Percentiles rank a stretch among this genome's conserved stretches.
Evolutionary conservation across 35 echinoderm and acorn worm genomes (phyloP).

Genomic region (Ophioderma brevispina): DNA sequence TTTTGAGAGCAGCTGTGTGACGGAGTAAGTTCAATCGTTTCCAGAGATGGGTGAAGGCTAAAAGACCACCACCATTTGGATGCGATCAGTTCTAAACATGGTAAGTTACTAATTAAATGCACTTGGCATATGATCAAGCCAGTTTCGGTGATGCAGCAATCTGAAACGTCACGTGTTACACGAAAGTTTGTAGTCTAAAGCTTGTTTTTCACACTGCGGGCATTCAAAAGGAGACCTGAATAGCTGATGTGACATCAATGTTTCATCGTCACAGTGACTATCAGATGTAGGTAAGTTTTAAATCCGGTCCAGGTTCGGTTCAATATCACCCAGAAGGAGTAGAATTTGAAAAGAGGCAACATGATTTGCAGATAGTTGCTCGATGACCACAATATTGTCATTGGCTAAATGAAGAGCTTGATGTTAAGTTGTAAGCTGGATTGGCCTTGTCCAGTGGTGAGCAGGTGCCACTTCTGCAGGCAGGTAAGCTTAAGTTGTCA

Average conservation of each 20-base stretch:
- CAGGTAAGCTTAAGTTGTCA: not conserved
- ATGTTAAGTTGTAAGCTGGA: not conserved
- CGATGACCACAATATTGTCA: not conserved
- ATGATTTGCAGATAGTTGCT: not conserved
- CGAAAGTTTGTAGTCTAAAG: not conserved
- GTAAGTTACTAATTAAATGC: not conserved
- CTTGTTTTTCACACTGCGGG: not conserved
- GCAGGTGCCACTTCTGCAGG: not conserved
- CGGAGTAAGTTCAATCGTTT: not conserved
- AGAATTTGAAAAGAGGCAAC: not conserved
- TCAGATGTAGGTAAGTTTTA: not conserved
- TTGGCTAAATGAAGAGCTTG: not conserved
- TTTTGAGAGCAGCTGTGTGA: not conserved
- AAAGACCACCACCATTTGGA: not conserved
- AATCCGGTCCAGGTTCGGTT: not conserved
- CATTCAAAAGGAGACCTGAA: not conserved
- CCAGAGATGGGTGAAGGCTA: not conserved
- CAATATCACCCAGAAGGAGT: not conserved
- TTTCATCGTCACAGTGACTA: not conserved
- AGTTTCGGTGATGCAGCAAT: not conserved
- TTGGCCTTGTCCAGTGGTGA: not conserved
- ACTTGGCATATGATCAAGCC: not conserved
- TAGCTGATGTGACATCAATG: not conserved
- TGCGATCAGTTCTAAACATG: not conserved
- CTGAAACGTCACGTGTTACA: not conserved